Percentiles rank a stretch among this genome's conserved stretches.
Evolutionary conservation across 2,888 invertebrate genomes (phyloP).

Genomic region (Hemithea aestivaria): DNA sequence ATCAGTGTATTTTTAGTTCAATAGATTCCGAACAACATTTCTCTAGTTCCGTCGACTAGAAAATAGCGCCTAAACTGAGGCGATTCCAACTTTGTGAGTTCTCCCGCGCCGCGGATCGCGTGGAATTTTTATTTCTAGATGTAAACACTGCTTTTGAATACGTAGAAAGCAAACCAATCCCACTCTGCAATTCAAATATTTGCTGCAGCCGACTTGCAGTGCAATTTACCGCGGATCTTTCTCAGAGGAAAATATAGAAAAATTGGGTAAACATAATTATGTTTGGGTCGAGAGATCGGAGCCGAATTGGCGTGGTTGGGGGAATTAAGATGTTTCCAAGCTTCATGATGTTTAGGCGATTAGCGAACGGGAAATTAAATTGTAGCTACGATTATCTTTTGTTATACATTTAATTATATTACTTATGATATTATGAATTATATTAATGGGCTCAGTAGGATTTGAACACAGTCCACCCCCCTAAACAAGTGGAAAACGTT

Average conservation of each 20-base stretch:
- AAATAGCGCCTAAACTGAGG: constrained; percentile 29
- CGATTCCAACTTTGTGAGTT: constrained; percentile 27
- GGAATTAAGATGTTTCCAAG: constrained; percentile 9
- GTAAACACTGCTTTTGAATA: constrained; percentile 63
- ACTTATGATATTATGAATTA: too few relatives aligned
- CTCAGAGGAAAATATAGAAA: constrained; percentile 35
- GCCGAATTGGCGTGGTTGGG: constrained; percentile 9
- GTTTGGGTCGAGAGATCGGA: constrained; percentile 15
- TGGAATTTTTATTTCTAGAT: constrained; percentile 61
- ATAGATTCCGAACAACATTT: neutral
- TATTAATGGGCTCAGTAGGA: too few relatives aligned
- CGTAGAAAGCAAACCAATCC: constrained; percentile 70
- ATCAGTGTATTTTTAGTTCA: neutral
- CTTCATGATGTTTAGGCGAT: too few relatives aligned
- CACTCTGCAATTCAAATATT: constrained; percentile 76
- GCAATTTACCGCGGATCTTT: constrained; percentile 60
- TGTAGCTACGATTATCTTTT: constrained; percentile 3
- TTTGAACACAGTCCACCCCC: too few relatives aligned
- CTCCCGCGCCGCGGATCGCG: constrained; percentile 30
- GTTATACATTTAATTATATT: neutral
- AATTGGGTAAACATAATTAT: constrained; percentile 40
- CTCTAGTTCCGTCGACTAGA: constrained; percentile 17
- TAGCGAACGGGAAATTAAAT: too few relatives aligned
- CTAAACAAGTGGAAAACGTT: too few relatives aligned
- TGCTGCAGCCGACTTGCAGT: constrained; percentile 60